Evolutionary conservation across 2,888 invertebrate genomes (phyloP), one percentile per base, ranked within the genome.

Genomic region (Apantesis nais): DNA sequence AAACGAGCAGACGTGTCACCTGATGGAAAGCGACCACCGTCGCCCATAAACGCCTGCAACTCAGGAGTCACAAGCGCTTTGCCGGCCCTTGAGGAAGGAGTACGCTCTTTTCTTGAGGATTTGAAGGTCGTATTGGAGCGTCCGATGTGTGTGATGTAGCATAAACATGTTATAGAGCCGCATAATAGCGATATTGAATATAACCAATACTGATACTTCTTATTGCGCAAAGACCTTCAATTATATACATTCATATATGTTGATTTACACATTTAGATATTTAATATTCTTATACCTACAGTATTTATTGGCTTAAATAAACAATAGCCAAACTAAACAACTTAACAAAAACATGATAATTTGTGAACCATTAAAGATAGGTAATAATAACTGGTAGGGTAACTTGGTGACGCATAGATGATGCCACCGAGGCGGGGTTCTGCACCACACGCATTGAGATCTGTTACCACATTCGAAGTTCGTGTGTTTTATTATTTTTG

Each of bases 341-440:
- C 34, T 25, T 52, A 22, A 68, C 68, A 58, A 63, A 68, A 62
- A 62, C 29, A 29, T 19, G 34, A 14, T 41, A n/a, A 41, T 22
- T 58, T 44, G 14, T 14, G 66, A 60, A 62, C 62, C 62, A 62
- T 55, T 62, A 63, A 39, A 52, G 39, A 62, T 44, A 62, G 39
- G 39, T 63, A 64, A 34, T 58, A 60, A 22, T 29, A 7, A 29
- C 39, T 29, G 39, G 66, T 62, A 41, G 19, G 44, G 16, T 34
- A 34, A 5, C 34, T 44, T 25, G 64, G 60, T 64, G 67, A 71
- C 63, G 63, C 67, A 60, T 63, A 41, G 60, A 67, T 71, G 67
- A 71, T 67, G 67, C 41, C 63, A 67, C 12, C 37, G 22, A 62
- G 37, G 63, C 44, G 29, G 34, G 58, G 71, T 29, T 67, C 31